Conservation (phyloP, 2,888 invertebrate species). For the Cantharis nigra region DNA sequence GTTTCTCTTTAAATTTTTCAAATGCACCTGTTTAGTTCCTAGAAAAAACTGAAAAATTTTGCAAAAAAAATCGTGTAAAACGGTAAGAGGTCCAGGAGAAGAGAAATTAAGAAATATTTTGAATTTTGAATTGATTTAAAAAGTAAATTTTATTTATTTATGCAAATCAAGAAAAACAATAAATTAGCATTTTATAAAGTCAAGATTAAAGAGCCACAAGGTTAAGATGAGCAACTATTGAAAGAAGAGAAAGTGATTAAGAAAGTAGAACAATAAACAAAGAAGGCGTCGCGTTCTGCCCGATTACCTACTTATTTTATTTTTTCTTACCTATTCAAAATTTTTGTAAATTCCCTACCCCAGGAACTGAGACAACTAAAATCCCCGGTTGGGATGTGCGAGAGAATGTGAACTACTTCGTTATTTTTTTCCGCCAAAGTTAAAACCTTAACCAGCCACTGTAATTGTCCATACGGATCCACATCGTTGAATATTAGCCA, state of each 20-base stretch:
- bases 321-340: constrained; percentile 65
- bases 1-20: too few species aligned
- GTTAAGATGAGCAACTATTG: neutral
- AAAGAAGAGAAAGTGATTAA: neutral
- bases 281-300: neutral
- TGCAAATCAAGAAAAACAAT: neutral
- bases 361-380: constrained; percentile 70
- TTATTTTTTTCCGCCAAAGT: constrained; percentile 59
- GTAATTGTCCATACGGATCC: constrained; percentile 78
- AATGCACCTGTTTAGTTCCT: too few species aligned
- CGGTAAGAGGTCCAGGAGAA: too few species aligned
- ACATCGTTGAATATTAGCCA: constrained; percentile 59
- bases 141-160: neutral
- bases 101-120: too few species aligned
- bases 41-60: too few species aligned
- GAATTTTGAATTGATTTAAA: neutral
- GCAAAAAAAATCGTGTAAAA: too few species aligned
- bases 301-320: neutral
- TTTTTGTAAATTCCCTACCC: constrained; percentile 69
- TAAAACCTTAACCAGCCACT: constrained; percentile 70
- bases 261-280: neutral
- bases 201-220: neutral
- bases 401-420: constrained; percentile 81
- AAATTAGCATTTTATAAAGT: neutral
- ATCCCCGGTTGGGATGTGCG: constrained; percentile 79